Evolutionary conservation across 2,113 vertebrate genomes (phyloP).

Genomic region (Todiramphus saurophagus): DNA sequence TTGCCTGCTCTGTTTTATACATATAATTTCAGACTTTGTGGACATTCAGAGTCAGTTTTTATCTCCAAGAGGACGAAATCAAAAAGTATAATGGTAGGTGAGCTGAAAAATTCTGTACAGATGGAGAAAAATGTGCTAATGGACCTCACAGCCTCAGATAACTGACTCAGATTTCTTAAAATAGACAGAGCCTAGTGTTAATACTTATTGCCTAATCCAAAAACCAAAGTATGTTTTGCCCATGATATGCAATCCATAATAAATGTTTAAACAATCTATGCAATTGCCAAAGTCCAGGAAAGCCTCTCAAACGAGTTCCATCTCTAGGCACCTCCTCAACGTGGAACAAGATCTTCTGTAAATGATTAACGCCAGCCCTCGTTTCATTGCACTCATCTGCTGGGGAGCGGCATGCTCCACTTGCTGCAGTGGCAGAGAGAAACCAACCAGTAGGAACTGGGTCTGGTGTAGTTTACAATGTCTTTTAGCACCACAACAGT

Average conservation of each 20-base stretch:
- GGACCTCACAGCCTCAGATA: not conserved
- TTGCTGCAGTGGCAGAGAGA: not conserved
- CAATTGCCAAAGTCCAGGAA: not conserved
- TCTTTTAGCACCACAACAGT: slow-evolving; percentile 52
- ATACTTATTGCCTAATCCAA: not conserved
- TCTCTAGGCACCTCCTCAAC: not conserved
- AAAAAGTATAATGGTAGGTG: not conserved
- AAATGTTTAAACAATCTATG: slow-evolving; percentile 1
- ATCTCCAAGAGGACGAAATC: not conserved
- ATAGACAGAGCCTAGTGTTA: not conserved
- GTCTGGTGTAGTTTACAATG: not conserved
- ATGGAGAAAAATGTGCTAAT: not conserved
- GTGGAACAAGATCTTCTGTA: not conserved
- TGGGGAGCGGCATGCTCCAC: not conserved
- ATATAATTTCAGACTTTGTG: not conserved
- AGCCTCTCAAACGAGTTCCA: not conserved
- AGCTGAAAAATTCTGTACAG: not conserved
- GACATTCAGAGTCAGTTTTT: not conserved
- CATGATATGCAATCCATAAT: not conserved
- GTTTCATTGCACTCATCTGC: not conserved
- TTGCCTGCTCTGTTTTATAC: not conserved
- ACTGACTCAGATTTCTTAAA: not conserved
- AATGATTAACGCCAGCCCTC: slow-evolving; percentile 17
- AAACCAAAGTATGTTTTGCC: not conserved
- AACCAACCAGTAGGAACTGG: not conserved